A percentile compares a stretch with the other conserved stretches of the same genome.
These are phyloP conservation scores for Bombylius major DNA, from an alignment of 2,888 invertebrate genomes.

Conservation along the genomic window DNA sequence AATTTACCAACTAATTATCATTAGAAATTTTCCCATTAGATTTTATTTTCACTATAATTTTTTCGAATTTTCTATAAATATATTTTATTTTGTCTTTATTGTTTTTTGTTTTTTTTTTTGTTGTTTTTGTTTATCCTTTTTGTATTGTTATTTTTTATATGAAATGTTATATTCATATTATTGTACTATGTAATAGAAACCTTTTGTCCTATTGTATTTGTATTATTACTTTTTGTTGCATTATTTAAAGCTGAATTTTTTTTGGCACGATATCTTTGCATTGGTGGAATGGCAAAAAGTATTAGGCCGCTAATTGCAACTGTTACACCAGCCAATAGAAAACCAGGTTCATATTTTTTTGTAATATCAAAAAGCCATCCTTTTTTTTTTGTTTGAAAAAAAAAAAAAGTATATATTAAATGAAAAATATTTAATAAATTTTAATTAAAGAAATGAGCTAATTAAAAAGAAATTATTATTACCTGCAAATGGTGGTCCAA, in stretches of 20 bases:
- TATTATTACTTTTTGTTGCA: neutral
- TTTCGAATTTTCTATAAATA: too few species aligned
- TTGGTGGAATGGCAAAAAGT: constrained; percentile 66
- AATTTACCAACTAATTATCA: too few species aligned
- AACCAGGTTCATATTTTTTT: constrained; percentile 72
- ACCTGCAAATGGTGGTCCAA: constrained; percentile 92
- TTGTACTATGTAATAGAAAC: constrained; percentile 8
- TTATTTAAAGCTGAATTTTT: constrained; percentile 4
- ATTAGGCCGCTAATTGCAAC: constrained; percentile 80
- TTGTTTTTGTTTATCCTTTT: neutral
- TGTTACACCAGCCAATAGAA: constrained; percentile 74
- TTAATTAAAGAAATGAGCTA: neutral
- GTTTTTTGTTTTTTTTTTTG: neutral
- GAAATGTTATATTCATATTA: neutral
- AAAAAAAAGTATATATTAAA: neutral
- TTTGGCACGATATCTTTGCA: constrained; percentile 42
- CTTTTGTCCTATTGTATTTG: neutral
- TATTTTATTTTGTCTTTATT: neutral
- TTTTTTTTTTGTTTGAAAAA: constrained; percentile 39
- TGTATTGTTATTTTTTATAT: neutral
- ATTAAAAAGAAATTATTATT: constrained; percentile 16
- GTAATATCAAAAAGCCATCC: constrained; percentile 73
- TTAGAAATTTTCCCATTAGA: too few species aligned
- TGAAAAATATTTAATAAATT: neutral
- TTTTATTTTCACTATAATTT: too few species aligned